Evolutionary conservation across 2,888 invertebrate species (phyloP).

Genomic region (Tenthredo mesomela): DNA sequence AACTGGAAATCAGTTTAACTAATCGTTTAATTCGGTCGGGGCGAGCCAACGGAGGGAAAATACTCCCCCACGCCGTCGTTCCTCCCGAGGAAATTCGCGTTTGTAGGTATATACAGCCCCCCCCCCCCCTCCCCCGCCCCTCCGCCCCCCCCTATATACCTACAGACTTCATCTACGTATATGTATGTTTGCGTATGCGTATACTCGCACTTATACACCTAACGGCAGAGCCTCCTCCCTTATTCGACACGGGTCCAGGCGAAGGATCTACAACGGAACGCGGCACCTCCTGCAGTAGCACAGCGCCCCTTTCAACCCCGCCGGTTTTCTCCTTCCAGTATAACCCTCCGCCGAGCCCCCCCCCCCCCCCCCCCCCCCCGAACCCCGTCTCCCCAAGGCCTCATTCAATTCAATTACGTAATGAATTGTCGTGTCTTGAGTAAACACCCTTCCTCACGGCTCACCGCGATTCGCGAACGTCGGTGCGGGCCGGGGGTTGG

Average conservation of each 20-base stretch:
- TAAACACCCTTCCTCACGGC: conserved; percentile 76
- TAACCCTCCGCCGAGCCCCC: conserved; percentile 22
- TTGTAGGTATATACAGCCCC: conserved; percentile 43
- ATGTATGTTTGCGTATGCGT: conserved; percentile 14
- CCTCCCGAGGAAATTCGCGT: conserved; percentile 44
- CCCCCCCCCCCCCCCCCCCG: not conserved
- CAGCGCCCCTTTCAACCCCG: conserved; percentile 7
- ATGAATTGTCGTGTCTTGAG: conserved; percentile 78
- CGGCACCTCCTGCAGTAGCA: conserved; percentile 40
- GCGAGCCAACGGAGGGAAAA: conserved; percentile 44
- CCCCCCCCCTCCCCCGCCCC: conserved; percentile 15
- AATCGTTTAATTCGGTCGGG: conserved; percentile 78
- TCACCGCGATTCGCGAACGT: conserved; percentile 69
- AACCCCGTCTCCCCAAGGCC: conserved; percentile 59
- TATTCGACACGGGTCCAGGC: conserved; percentile 37
- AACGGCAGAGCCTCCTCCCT: not conserved
- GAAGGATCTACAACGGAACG: conserved; percentile 42
- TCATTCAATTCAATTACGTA: conserved; percentile 78
- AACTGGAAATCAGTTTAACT: conserved; percentile 79
- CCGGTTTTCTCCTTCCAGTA: conserved; percentile 15
- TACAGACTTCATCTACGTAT: conserved; percentile 52
- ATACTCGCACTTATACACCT: conserved; percentile 17
- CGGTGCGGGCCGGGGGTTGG: conserved; percentile 11
- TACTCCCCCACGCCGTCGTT: conserved; percentile 39
- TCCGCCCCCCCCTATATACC: conserved; percentile 42